These are phyloP conservation scores for Malacoraja senta DNA, from an alignment of 2,797 vertebrate genomes.

Conservation along the genomic window DNA sequence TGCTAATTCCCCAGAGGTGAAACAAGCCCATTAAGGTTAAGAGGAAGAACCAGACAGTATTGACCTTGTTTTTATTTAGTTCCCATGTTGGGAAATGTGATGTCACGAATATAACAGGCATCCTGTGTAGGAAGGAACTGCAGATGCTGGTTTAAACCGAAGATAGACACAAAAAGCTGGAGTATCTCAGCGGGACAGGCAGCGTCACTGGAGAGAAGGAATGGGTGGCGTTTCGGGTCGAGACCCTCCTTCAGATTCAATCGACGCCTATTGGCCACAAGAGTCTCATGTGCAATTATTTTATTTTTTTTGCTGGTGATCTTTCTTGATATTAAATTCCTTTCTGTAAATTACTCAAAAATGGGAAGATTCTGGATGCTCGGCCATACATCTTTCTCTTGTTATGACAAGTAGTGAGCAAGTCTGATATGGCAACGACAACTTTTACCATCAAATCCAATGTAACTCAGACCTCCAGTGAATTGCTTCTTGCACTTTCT, in stretches of 20 bases:
- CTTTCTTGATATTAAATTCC: neutral
- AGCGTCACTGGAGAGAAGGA: too few relatives aligned
- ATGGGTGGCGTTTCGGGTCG: too few relatives aligned
- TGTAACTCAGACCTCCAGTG: neutral
- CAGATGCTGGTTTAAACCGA: too few relatives aligned
- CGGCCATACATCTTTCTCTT: neutral
- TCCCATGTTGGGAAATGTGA: neutral
- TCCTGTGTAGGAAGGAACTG: too few relatives aligned
- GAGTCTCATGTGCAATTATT: neutral
- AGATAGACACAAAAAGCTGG: too few relatives aligned
- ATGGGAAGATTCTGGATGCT: neutral
- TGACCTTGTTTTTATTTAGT: constrained; percentile 16
- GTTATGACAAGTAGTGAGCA: neutral
- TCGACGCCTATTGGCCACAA: neutral
- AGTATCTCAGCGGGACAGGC: too few relatives aligned
- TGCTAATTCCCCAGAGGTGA: neutral
- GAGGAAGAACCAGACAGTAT: neutral
- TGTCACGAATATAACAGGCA: neutral
- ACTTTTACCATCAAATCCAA: neutral
- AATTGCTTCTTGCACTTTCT: neutral
- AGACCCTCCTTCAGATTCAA: too few relatives aligned
- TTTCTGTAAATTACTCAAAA: neutral
- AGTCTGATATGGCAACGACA: neutral
- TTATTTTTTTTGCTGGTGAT: neutral
- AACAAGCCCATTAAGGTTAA: neutral